Evolutionary conservation across 1,140 invertebrate species (phyloP), one percentile per base, ranked within the genome.

Genomic region (Drepana arcuata): DNA sequence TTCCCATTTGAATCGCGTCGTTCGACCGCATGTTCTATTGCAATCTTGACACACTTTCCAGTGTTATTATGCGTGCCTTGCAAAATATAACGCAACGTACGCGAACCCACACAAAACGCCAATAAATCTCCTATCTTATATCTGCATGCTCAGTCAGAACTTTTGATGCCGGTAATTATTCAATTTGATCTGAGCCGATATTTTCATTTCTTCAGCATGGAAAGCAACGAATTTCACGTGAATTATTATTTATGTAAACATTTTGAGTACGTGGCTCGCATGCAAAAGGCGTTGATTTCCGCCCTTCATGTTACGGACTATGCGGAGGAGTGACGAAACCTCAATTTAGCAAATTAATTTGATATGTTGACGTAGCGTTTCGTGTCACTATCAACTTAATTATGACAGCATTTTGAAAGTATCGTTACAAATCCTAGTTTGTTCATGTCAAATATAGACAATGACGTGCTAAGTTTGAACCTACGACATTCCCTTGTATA

Each of bases 41-140:
- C 74, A 81, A 63, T 81, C 72, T 79, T 79, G 77, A 79, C 77
- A 81, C 67, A 79, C 74, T 81, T 81, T 81, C 77, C 55, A 79
- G 58, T 64, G 75, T 70, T 72, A 68, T 75, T 75, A 78, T 74
- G 72, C 70, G 65, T 70, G 58, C 53, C 61, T 81, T 81, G 70
- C 71, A 74, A 75, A 73, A 78, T 63, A 55, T 70, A 43, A 67
- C 60, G 69, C 63, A 74, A 70, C 58, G 45, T 50, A 47, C 54
- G 41, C n/a, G 24, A 26, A 26, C n/a, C n/a, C n/a, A n/a, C n/a
- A n/a, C n/a, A n/a, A n/a, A n/a, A n/a, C n/a, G n/a, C n/a, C 18
- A 21, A 5, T 21, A 5, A 21, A 21, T 4, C 18, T 21, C 18
- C 4, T 21, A 21, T 5, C 9, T 21, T 21, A 21, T 21, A 9